These are phyloP conservation scores for Drosophila atroscutellata DNA, from an alignment of 2,888 invertebrate species.

Conservation along the genomic window DNA sequence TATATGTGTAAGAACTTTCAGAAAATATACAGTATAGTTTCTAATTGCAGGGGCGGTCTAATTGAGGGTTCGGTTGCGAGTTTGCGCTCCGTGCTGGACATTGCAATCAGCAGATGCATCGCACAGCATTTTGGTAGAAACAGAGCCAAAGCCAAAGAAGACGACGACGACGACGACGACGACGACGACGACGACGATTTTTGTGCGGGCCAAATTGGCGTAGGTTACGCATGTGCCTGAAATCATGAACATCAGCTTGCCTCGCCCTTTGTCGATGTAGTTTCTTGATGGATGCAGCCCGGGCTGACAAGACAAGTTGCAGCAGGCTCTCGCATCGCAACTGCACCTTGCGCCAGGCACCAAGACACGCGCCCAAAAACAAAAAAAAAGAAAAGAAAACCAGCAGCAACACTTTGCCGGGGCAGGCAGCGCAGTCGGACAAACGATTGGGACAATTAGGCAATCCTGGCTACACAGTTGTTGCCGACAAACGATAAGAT, in stretches of 20 bases:
- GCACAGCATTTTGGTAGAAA: constrained; percentile 41
- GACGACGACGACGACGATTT: constrained; percentile 35
- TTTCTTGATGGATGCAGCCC: constrained; percentile 65
- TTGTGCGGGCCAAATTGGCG: constrained; percentile 74
- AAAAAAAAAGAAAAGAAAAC: neutral
- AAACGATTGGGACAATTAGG: constrained; percentile 60
- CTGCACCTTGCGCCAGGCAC: constrained; percentile 65
- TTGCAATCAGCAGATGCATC: constrained; percentile 80
- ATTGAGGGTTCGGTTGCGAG: constrained; percentile 69
- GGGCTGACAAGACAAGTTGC: constrained; percentile 55
- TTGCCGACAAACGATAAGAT: constrained; percentile 75
- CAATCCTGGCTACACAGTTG: constrained; percentile 56
- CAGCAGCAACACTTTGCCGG: constrained; percentile 28
- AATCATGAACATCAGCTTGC: constrained; percentile 64
- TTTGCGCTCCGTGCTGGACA: constrained; percentile 32
- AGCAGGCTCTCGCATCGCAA: constrained; percentile 45
- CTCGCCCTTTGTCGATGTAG: constrained; percentile 27
- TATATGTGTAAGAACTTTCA: constrained; percentile 2
- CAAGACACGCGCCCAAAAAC: constrained; percentile 48
- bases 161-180: constrained; percentile 20
- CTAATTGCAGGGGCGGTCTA: constrained; percentile 82
- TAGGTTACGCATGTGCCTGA: constrained; percentile 75
- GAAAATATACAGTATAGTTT: constrained; percentile 38
- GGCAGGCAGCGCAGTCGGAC: constrained; percentile 33
- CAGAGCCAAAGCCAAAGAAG: constrained; percentile 14